Evolutionary conservation across 2,113 vertebrate species (phyloP).

Genomic region (Xiphophorus maculatus): DNA sequence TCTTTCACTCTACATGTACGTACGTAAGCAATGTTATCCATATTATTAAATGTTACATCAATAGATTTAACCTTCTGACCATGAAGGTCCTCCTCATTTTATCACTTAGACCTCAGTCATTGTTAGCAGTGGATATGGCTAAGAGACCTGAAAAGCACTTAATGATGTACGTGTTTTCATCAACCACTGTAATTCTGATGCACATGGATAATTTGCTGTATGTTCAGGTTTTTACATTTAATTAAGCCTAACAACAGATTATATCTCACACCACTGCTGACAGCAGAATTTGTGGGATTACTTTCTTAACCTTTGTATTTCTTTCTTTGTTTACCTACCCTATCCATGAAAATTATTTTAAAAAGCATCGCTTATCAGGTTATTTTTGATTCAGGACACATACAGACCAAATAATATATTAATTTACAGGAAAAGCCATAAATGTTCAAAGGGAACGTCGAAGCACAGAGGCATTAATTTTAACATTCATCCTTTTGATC

Average conservation of each 20-base stretch:
- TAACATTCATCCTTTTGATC: constrained; percentile 68
- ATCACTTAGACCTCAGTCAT: no score
- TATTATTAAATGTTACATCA: no score
- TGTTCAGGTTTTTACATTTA: neutral
- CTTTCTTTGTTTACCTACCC: neutral
- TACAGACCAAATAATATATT: constrained; percentile 47
- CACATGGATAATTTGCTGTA: neutral
- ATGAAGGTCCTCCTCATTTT: no score
- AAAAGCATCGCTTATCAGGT: constrained; percentile 19
- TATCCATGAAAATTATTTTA: neutral
- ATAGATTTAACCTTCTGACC: no score
- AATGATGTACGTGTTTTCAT: neutral
- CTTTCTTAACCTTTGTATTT: neutral
- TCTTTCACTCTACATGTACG: no score
- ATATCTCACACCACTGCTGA: neutral
- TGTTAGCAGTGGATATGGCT: neutral
- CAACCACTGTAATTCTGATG: neutral
- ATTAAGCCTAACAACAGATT: neutral
- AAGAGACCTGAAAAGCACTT: neutral
- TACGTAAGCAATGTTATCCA: no score
- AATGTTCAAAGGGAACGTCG: constrained; percentile 55
- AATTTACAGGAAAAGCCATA: constrained; percentile 50
- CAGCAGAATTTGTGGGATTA: neutral
- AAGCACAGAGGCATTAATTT: constrained; percentile 42
- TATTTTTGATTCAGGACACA: constrained; percentile 31